Conservation (phyloP, 2,113 vertebrate genomes). For the Crotophaga sulcirostris region DNA sequence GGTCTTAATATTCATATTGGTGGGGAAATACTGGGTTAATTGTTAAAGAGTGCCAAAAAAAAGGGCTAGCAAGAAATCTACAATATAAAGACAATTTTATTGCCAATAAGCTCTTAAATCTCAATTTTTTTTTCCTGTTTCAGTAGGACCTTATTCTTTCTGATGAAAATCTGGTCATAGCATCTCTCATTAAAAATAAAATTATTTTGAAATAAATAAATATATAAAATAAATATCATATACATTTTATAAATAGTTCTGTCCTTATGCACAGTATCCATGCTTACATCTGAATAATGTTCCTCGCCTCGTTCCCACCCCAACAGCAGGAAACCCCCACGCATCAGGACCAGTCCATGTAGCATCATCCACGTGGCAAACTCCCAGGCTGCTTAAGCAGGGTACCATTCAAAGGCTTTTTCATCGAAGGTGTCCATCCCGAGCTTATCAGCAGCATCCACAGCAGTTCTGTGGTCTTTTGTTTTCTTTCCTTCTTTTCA, state of each 20-base stretch:
- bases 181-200: conserved; percentile 88
- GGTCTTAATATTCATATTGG: neutral
- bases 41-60: conserved; percentile 17
- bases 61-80: conserved; percentile 65
- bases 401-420: conserved; percentile 6
- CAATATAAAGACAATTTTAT: conserved; percentile 94
- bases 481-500: conserved; percentile 43
- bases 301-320: conserved; percentile 66
- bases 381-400: conserved; percentile 51
- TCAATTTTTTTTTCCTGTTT: conserved; percentile 71
- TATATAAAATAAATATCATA: conserved; percentile 99
- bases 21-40: neutral
- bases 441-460: conserved; percentile 53
- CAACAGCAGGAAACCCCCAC: conserved; percentile 75
- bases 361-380: conserved; percentile 53
- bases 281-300: conserved; percentile 87
- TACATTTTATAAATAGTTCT: conserved; percentile 99
- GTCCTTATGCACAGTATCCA: conserved; percentile 93
- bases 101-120: conserved; percentile 85
- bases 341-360: conserved; percentile 74
- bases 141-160: conserved; percentile 82
- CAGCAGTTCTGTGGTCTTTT: conserved; percentile 51
- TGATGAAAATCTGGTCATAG: conserved; percentile 82
- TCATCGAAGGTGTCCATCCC: conserved; percentile 8
- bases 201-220: conserved; percentile 98